Evolutionary conservation across 2,888 invertebrate species (phyloP).

Genomic region (Drosophila kambysellisi): DNA sequence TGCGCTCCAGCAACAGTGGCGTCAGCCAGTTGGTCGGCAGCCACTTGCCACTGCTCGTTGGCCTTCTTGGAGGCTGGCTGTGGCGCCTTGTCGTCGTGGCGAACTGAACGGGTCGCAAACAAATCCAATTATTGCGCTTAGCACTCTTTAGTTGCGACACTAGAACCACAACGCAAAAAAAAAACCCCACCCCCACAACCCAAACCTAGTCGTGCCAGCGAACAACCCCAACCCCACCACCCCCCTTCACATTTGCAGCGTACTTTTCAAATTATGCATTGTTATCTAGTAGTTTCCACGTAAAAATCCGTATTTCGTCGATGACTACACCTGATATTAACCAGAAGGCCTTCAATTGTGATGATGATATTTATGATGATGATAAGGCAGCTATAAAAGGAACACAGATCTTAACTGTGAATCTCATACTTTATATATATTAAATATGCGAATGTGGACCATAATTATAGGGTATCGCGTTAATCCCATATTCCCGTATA

Average conservation of each 20-base stretch:
- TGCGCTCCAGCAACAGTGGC: slow-evolving; percentile 50
- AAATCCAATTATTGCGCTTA: slow-evolving; percentile 36
- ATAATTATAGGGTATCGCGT: slow-evolving; percentile 18
- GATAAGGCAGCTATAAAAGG: slow-evolving; percentile 11
- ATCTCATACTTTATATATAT: slow-evolving; percentile 31
- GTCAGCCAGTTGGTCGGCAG: slow-evolving; percentile 7
- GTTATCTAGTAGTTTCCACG: slow-evolving; percentile 41
- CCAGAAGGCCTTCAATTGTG: slow-evolving; percentile 53
- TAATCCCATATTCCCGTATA: background rate
- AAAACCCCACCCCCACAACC: background rate
- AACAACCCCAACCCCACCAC: background rate
- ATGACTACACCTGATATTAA: slow-evolving; percentile 31
- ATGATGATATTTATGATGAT: slow-evolving; percentile 27
- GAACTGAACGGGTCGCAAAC: slow-evolving; percentile 42
- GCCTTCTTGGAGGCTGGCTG: slow-evolving; percentile 23
- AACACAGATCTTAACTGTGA: slow-evolving; percentile 34
- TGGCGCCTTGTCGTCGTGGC: slow-evolving; percentile 18
- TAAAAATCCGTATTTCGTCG: slow-evolving; percentile 29
- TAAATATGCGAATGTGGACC: slow-evolving; percentile 42
- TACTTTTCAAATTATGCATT: slow-evolving; percentile 34
- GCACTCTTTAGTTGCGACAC: slow-evolving; percentile 30
- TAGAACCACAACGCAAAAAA: background rate
- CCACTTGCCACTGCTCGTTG: slow-evolving; percentile 10
- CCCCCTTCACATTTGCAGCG: slow-evolving; percentile 5
- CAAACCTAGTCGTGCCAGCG: background rate